Conservation (phyloP, 2,888 invertebrate species). For the Hanleya hanleyi region DNA sequence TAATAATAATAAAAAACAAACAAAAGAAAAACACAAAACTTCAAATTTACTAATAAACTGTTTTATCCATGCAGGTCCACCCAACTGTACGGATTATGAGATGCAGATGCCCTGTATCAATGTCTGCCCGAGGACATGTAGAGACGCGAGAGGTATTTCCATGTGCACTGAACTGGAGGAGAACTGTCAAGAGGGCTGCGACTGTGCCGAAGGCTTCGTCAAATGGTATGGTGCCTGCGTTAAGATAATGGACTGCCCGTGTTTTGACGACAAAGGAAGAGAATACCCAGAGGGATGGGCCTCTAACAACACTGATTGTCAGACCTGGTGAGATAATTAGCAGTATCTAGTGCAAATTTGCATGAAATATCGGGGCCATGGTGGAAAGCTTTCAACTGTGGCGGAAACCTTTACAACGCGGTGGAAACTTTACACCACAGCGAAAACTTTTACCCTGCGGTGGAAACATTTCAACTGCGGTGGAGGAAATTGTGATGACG, state of each 20-base stretch:
- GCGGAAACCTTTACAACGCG: too few relatives aligned
- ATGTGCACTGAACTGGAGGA: background rate
- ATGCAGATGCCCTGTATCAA: background rate
- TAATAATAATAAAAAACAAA: too few relatives aligned
- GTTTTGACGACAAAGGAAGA: background rate
- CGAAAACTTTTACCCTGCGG: too few relatives aligned
- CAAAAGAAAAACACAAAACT: too few relatives aligned
- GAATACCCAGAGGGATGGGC: background rate
- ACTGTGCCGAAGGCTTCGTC: background rate
- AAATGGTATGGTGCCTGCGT: background rate
- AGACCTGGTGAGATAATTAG: background rate
- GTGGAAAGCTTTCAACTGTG: too few relatives aligned
- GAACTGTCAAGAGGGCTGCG: background rate
- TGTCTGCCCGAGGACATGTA: background rate
- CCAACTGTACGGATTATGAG: background rate
- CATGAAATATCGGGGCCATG: too few relatives aligned
- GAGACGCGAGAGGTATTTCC: background rate
- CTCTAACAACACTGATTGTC: background rate
- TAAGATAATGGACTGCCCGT: background rate
- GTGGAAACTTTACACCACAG: too few relatives aligned
- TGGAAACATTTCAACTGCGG: too few relatives aligned
- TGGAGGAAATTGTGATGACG: too few relatives aligned
- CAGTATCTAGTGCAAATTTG: too few relatives aligned
- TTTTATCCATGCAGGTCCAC: background rate
- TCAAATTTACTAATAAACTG: too few relatives aligned